These are phyloP conservation scores for Ornithorhynchus anatinus DNA, from an alignment of 2,113 vertebrate species.

Conservation along the genomic window DNA sequence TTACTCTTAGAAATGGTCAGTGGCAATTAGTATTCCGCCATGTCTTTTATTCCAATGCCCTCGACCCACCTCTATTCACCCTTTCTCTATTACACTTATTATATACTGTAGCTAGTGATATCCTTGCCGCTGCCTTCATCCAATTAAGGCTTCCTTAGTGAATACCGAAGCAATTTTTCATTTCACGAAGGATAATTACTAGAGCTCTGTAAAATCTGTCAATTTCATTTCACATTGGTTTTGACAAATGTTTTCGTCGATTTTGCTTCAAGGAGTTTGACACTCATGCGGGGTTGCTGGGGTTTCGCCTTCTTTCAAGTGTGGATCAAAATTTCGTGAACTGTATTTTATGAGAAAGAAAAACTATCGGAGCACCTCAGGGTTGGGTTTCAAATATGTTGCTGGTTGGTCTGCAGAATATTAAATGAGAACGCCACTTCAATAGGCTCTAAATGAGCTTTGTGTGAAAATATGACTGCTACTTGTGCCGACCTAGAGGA, in stretches of 20 bases:
- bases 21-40: constrained; percentile 26
- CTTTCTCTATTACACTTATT: not conserved
- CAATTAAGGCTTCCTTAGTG: constrained; percentile 19
- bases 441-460: too few species aligned
- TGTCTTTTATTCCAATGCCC: constrained; percentile 1
- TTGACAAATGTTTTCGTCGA: not conserved
- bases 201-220: not conserved
- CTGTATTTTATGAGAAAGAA: not conserved
- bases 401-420: not conserved
- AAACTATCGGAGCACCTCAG: not conserved
- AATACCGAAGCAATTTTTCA: not conserved
- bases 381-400: not conserved
- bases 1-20: not conserved
- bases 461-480: too few species aligned
- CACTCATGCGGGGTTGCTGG: not conserved
- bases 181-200: constrained; percentile 1
- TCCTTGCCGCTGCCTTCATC: not conserved
- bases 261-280: not conserved
- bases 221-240: not conserved
- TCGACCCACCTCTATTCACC: not conserved
- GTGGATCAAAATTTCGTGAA: not conserved
- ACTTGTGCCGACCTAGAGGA: too few species aligned
- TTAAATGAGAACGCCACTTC: too few species aligned
- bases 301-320: not conserved
- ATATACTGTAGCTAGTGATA: not conserved